These are phyloP conservation scores for Cavia aperea DNA, from an alignment of 2,113 vertebrate genomes.

Conservation along the genomic window DNA sequence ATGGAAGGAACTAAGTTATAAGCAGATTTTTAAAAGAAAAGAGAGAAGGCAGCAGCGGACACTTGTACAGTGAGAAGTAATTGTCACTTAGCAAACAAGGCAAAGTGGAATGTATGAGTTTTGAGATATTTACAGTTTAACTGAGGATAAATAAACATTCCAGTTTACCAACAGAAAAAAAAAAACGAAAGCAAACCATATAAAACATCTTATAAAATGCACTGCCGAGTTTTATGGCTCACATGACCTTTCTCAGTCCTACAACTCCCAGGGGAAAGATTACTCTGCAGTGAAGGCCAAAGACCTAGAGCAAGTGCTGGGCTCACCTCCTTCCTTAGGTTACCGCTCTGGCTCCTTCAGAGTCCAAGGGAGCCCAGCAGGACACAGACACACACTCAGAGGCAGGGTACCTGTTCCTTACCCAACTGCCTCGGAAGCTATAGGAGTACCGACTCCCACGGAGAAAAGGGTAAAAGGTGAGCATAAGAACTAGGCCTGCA, in stretches of 20 bases:
- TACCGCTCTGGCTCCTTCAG: not conserved
- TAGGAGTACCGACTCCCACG: not conserved
- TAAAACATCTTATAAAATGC: not conserved
- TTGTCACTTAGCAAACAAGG: not conserved
- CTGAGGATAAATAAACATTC: not conserved
- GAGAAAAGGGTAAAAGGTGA: not conserved
- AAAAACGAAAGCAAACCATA: not conserved
- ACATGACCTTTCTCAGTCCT: not conserved
- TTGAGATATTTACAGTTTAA: not conserved
- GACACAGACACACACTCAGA: not conserved
- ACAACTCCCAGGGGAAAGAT: not conserved
- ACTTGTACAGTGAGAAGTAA: not conserved
- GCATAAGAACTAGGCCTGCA: not conserved
- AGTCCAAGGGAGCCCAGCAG: not conserved
- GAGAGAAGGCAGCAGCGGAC: not conserved
- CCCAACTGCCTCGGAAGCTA: not conserved
- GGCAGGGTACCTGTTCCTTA: rapidly evolving
- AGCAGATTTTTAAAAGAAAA: not conserved
- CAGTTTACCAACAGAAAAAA: not conserved
- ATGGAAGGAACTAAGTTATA: not conserved
- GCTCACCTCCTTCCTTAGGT: not conserved
- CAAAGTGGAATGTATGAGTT: not conserved
- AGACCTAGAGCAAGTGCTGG: not conserved
- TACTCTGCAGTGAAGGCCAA: not conserved
- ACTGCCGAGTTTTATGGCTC: not conserved